Evolutionary conservation across 2,113 vertebrate species (phyloP), one percentile per base, ranked within the genome.

Genomic region (Bubo blakistoni): DNA sequence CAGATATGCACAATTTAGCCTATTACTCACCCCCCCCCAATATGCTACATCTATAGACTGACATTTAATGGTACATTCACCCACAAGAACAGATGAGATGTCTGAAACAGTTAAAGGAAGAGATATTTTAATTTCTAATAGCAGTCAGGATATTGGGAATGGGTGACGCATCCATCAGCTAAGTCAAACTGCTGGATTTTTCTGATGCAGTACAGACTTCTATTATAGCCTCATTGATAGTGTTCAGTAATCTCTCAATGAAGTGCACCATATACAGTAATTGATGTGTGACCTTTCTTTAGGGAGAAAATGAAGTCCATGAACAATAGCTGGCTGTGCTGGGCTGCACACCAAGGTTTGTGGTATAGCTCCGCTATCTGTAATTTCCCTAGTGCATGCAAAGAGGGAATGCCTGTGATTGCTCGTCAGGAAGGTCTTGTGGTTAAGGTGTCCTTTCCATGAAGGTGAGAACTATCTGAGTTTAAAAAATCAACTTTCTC

Each of bases 101-200:
- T 80, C 87, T 81, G 74, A 90, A 90, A 46, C 84, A 77, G 81
- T 96, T 95, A 95, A 86, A 96, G 70, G 62, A 77, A 87, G 70
- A 94, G 46, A 77, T 77, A 91, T 91, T 94, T 97, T 90, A 32
- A 96, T 95, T 95, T 94, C 63, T 92, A 95, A 82, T 85, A 90
- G 49, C 81, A 87, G 71, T 77, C 67, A 82, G 90, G 79, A 90
- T 88, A 91, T 67, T 85, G 81, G 74, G 84, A 91, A 93, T 0
- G 0, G 74, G 62, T 77, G 81, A 78, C 0, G 0, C 70, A 91
- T 95, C 66, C 91, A 91, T 96, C 91, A 94, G 51, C 54, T 58
- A 62, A 81, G 80, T 91, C 86, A 91, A 92, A 84, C 47, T 63
- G 42, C 92, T 94, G 92, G 73, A 73, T 97, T 87, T 91, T 94